Evolutionary conservation across 2,113 vertebrate species (phyloP).

Genomic region (Corythornis cristatus): DNA sequence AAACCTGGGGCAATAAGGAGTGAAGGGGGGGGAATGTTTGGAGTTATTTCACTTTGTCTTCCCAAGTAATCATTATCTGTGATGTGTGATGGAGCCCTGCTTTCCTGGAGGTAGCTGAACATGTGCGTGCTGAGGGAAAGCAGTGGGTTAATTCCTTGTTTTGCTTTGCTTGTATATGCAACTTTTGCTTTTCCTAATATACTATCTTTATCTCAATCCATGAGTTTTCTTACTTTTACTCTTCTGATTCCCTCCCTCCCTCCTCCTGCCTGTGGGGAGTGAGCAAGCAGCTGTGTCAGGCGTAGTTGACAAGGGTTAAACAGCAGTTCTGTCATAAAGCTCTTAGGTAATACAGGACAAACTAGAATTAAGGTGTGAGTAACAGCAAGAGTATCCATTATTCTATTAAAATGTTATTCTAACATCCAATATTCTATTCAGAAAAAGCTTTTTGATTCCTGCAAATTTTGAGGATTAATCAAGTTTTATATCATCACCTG

Average conservation of each 20-base stretch:
- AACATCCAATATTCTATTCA: slow-evolving; percentile 11
- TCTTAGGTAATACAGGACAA: not conserved
- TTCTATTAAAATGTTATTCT: slow-evolving; percentile 42
- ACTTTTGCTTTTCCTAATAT: not conserved
- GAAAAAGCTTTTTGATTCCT: slow-evolving; percentile 14
- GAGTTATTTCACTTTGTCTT: not conserved
- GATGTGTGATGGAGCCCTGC: not conserved
- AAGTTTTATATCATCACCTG: slow-evolving; percentile 54
- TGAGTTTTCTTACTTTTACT: not conserved
- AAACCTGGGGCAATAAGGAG: not conserved
- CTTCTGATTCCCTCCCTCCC: not conserved
- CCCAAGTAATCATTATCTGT: not conserved
- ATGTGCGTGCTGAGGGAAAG: not conserved
- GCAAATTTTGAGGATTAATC: slow-evolving; percentile 47
- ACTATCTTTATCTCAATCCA: not conserved
- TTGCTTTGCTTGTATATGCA: not conserved
- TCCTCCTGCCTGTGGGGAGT: not conserved
- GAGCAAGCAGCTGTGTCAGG: not conserved
- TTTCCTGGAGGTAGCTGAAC: not conserved
- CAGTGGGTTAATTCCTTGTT: not conserved
- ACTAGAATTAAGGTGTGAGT: slow-evolving; percentile 5
- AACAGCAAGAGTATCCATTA: slow-evolving; percentile 25
- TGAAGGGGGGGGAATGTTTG: not conserved
- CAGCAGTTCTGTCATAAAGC: not conserved
- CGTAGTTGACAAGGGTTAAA: not conserved